Conservation (phyloP, 2,113 vertebrate species). For the Caranx ignobilis region DNA sequence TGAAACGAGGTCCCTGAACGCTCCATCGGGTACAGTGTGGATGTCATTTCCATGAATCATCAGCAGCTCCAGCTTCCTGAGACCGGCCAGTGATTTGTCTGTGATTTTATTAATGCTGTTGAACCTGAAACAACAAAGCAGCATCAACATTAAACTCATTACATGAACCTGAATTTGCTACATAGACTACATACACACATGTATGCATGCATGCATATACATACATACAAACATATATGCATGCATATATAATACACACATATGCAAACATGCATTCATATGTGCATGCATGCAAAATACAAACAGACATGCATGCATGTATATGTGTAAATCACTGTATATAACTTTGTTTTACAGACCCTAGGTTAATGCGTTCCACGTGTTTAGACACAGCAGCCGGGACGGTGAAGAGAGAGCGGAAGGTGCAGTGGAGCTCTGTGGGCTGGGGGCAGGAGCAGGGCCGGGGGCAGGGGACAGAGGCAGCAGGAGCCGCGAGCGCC, state of each 20-base stretch:
- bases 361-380: conserved; percentile 93
- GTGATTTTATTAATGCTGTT: conserved; percentile 90
- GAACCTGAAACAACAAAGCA: conserved; percentile 83
- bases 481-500: conserved; percentile 67
- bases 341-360: conserved; percentile 75
- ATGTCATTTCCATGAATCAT: conserved; percentile 95
- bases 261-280: too few relatives aligned
- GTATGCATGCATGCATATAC: too few relatives aligned
- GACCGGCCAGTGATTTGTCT: conserved; percentile 85
- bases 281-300: too few relatives aligned
- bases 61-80: conserved; percentile 90
- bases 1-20: conserved; percentile 87
- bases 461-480: conserved; percentile 82
- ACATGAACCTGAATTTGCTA: neutral
- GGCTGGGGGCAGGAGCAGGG: conserved; percentile 91
- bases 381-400: conserved; percentile 82
- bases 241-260: too few relatives aligned
- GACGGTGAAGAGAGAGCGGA: conserved; percentile 88
- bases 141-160: neutral
- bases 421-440: conserved; percentile 94
- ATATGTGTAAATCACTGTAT: too few relatives aligned
- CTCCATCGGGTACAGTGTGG: conserved; percentile 86
- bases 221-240: too few relatives aligned
- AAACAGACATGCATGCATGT: too few relatives aligned
- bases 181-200: too few relatives aligned